A percentile compares a stretch with the other conserved stretches of the same genome.
phyloP scores from a whole-genome alignment of 2,797 vertebrate species.

The Capromys pilorides region DNA sequence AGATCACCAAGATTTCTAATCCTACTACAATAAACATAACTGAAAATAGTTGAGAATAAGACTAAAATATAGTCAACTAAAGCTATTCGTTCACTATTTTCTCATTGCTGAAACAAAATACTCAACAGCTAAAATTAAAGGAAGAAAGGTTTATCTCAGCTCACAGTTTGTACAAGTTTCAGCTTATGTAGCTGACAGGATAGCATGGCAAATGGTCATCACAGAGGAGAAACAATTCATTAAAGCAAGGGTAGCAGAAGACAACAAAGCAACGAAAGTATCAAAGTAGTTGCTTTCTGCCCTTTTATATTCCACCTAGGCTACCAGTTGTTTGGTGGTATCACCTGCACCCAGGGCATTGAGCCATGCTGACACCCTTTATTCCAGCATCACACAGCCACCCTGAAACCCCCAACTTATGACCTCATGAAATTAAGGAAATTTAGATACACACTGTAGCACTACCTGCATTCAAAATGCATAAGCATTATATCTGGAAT shows the following conservation, averaged over 20 bases:
- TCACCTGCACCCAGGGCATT: neutral
- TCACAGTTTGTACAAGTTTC: neutral
- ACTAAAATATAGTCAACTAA: neutral
- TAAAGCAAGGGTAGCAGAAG: neutral
- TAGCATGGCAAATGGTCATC: neutral
- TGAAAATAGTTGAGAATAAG: conserved; percentile 6
- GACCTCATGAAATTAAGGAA: neutral
- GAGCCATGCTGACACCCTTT: neutral
- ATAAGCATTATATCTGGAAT: neutral
- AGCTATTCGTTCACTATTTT: neutral
- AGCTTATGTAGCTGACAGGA: neutral
- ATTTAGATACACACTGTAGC: neutral
- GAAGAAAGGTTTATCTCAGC: neutral
- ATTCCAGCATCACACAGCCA: neutral
- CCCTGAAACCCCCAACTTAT: neutral
- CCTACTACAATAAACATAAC: neutral
- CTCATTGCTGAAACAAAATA: neutral
- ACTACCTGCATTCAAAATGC: neutral
- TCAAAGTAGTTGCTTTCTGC: neutral
- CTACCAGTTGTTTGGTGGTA: neutral
- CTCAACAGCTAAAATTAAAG: neutral
- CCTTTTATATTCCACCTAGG: neutral
- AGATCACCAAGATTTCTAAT: conserved; percentile 20
- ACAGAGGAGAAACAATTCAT: neutral
- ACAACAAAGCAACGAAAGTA: neutral